Evolutionary conservation across 1,140 invertebrate species (phyloP).

Genomic region (Drosophila serrata): DNA sequence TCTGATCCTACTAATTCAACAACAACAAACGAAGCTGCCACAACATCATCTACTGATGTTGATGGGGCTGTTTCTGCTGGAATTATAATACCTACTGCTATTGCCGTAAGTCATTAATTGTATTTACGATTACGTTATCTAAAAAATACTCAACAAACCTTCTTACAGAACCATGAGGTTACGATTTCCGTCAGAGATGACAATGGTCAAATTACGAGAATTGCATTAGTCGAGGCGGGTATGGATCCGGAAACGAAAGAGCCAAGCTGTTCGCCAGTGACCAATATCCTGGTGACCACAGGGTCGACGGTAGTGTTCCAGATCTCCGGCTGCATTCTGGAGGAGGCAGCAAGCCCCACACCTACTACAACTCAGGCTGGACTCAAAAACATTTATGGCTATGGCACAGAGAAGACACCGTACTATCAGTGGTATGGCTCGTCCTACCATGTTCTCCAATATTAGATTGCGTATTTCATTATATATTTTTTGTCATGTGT

Average conservation of each 20-base stretch:
- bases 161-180: background rate
- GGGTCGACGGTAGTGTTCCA: slow-evolving; percentile 10
- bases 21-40: background rate
- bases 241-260: slow-evolving; percentile 2
- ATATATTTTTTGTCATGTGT: background rate
- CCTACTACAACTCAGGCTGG: background rate
- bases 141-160: background rate
- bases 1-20: background rate
- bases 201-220: background rate
- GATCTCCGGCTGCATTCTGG: slow-evolving; percentile 20
- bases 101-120: background rate
- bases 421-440: slow-evolving; percentile 15
- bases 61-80: background rate
- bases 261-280: slow-evolving; percentile 1
- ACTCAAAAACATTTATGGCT: background rate
- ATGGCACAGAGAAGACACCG: background rate
- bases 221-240: background rate
- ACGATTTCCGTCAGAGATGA: slow-evolving; percentile 1
- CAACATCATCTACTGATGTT: background rate
- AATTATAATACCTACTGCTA: background rate
- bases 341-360: background rate
- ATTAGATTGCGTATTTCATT: background rate
- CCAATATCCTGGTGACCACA: slow-evolving; percentile 18
- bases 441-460: background rate
- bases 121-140: too few species aligned